Evolutionary conservation across 2,113 vertebrate genomes (phyloP), one percentile per base, ranked within the genome.

Genomic region (Thalassarche chlororhynchos): DNA sequence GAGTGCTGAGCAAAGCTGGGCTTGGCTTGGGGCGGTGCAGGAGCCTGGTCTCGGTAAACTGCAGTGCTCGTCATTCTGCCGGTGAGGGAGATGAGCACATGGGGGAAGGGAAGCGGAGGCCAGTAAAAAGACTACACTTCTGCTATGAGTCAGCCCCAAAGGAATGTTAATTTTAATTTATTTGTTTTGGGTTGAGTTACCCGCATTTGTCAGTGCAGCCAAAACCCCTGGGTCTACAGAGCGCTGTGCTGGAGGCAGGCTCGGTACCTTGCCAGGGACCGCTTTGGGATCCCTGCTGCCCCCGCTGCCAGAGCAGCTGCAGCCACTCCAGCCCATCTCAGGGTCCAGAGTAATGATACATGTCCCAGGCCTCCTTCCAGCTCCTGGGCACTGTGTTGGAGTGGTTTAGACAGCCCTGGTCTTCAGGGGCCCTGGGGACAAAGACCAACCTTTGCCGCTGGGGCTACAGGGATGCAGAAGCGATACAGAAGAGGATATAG

Each of bases 151-250:
- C 96, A 95, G 44, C 21, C 61, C 36, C 66, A 69, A 18, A 89
- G 81, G 82, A 93, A 88, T 79, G 61, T 51, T 89, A 28, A 60
- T 87, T 96, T 95, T 71, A 47, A 83, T 95, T 85, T 87, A 79
- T 89, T 91, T 65, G 38, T 29, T 78, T 87, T 72, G 66, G 9
- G n/a, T 92, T 95, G 62, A 94, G 66, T 61, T 84, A 38, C 65
- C 55, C 54, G 28, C 12, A 3, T 34, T 75, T 84, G 62, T 11
- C 0, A 0, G 21, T 64, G 44, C 69, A 87, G 89, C 42, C 28
- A 58, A 54, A 93, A 12, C 74, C 38, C 42, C 34, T 42, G 69
- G 31, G n/a, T 68, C 5, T 84, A 2, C 34, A 31, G 82, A 55
- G 57, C 14, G 0, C 32, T 78, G 55, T 4, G 14, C 40, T 3